These are phyloP conservation scores for Saguinus imperator DNA, from an alignment of 2,113 vertebrate species.

Conservation along the genomic window DNA sequence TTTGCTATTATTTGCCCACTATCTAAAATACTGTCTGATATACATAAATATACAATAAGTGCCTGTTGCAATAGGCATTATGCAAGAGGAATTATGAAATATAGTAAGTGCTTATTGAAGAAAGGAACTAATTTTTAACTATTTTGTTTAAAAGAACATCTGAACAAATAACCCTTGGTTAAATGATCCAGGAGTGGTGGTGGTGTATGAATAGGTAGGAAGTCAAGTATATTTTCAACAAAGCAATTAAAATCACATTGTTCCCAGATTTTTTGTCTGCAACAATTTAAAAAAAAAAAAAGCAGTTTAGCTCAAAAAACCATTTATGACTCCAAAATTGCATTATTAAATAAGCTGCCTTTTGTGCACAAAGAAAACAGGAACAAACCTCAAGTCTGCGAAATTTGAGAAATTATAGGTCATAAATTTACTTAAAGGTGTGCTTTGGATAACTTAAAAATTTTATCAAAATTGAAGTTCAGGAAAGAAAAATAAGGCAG, in stretches of 20 bases:
- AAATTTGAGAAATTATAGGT: slow-evolving; percentile 19
- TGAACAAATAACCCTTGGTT: neutral
- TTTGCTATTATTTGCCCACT: neutral
- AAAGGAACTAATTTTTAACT: too few species aligned
- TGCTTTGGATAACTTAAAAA: neutral
- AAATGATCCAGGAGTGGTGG: neutral
- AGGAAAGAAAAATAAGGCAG: neutral
- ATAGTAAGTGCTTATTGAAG: too few species aligned
- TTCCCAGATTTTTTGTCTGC: neutral
- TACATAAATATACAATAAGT: neutral
- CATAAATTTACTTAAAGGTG: neutral
- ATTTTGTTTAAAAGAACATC: too few species aligned
- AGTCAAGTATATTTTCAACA: neutral
- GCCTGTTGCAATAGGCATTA: neutral
- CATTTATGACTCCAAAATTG: neutral
- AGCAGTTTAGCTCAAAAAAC: neutral
- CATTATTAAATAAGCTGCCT: neutral
- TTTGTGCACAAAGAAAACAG: neutral
- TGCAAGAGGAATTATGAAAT: too few species aligned
- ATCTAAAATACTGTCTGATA: neutral
- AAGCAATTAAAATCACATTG: slow-evolving; percentile 31
- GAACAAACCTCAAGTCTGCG: neutral
- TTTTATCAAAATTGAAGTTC: neutral
- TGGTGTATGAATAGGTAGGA: neutral
- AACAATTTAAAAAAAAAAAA: neutral